Evolutionary conservation across 1,140 invertebrate genomes (phyloP).

Genomic region (Adoxophyes honmai): DNA sequence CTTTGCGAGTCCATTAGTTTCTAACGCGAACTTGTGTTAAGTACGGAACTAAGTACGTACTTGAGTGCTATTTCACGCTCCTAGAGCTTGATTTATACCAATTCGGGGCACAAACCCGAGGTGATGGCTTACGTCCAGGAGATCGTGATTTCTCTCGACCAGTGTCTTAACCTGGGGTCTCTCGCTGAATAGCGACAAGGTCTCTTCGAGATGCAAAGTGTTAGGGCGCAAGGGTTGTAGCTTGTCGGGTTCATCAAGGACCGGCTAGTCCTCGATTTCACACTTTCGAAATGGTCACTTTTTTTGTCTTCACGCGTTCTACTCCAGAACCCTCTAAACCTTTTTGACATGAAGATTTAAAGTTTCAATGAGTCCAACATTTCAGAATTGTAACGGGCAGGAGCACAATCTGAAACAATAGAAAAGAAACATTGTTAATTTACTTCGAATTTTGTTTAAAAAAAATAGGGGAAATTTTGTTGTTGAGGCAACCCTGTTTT

Average conservation of each 20-base stretch:
- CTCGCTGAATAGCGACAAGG: conserved; percentile 70
- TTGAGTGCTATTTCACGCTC: conserved; percentile 35
- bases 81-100: conserved; percentile 36
- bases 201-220: conserved; percentile 64
- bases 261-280: conserved; percentile 72
- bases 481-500: neutral
- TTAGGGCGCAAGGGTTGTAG: conserved; percentile 65
- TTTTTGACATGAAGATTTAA: conserved; percentile 70
- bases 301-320: conserved; percentile 47
- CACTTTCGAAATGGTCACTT: conserved; percentile 64
- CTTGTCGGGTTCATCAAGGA: conserved; percentile 74
- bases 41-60: conserved; percentile 56
- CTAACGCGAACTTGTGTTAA: conserved; percentile 38
- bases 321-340: conserved; percentile 36
- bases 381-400: conserved; percentile 42
- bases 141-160: conserved; percentile 61
- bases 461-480: neutral
- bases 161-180: conserved; percentile 72
- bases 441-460: too few relatives aligned
- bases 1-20: conserved; percentile 68
- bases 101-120: conserved; percentile 45
- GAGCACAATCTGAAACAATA: conserved; percentile 59
- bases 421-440: too few relatives aligned
- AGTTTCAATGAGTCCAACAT: conserved; percentile 60
- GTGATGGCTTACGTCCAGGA: conserved; percentile 51